Percentiles rank a stretch among this genome's conserved stretches.
These are phyloP conservation scores for Pheosia tremula DNA, from an alignment of 2,888 invertebrate species.

Conservation along the genomic window DNA sequence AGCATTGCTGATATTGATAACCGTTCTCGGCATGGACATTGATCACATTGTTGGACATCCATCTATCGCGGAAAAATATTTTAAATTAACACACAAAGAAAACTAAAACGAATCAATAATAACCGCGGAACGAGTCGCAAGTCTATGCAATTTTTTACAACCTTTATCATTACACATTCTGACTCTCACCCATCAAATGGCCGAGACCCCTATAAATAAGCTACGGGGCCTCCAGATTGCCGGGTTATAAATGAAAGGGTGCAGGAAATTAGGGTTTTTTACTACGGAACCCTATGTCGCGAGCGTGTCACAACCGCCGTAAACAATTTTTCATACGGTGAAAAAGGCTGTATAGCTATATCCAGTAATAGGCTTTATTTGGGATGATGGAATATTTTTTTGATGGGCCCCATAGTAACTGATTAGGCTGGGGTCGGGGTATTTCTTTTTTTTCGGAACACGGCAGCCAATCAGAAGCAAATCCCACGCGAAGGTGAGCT, in stretches of 20 bases:
- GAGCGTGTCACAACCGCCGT: conserved; percentile 63
- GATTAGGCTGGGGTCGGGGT: conserved; percentile 44
- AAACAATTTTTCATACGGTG: conserved; percentile 80
- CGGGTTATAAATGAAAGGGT: conserved; percentile 83
- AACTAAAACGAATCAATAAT: neutral
- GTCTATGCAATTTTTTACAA: conserved; percentile 63
- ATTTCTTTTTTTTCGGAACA: conserved; percentile 37
- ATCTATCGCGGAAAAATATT: too few relatives aligned
- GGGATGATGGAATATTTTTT: conserved; percentile 67
- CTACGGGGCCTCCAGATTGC: conserved; percentile 79
- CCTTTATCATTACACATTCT: conserved; percentile 82
- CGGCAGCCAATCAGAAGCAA: conserved; percentile 39
- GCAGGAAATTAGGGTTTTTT: conserved; percentile 83
- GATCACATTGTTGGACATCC: too few relatives aligned
- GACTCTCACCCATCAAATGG: conserved; percentile 76
- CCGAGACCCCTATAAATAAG: conserved; percentile 80
- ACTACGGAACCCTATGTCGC: conserved; percentile 68
- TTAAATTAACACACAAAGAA: neutral
- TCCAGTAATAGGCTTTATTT: conserved; percentile 62
- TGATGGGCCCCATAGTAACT: conserved; percentile 56
- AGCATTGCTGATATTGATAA: too few relatives aligned
- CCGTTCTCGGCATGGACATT: too few relatives aligned
- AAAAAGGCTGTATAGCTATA: conserved; percentile 63
- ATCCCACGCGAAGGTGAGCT: conserved; percentile 20
- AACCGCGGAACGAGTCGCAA: conserved; percentile 32